Base-by-base conservation (phyloP, 2,113 vertebrate genomes). In the Maccullochella peelii region DNA sequence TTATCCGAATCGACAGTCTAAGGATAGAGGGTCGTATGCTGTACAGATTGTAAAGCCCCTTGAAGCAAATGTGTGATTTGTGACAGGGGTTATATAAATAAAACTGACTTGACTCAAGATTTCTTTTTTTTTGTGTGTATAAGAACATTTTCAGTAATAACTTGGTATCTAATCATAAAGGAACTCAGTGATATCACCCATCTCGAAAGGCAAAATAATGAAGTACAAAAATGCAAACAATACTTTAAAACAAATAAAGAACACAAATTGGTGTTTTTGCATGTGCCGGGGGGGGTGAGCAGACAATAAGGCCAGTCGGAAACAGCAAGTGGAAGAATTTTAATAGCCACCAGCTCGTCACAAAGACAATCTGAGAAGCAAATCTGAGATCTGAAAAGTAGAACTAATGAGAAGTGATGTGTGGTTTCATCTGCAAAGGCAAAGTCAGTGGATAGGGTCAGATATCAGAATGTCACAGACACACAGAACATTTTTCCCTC, bases 341-440 rank as follows among this genome's bases (percentile, higher is more conserved):
- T n/a, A 52, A 67, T 38, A 38, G 62, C 79, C 79, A 79, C 36
- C 54, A 74, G 62, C 69, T 12, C 8, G 55, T 70, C 69, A 79
- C 61, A 59, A 44, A 74, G 65, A 79, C n/a, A 38, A 74, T 74
- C 58, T 38, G 23, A 78, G 38, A 16, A 25, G 62, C 42, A 59
- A 59, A 40, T 63, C 33, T 14, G 63, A 65, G 78, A 80, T 80
- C 59, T 77, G 52, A 77, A 50, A 72, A 44, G 25, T 15, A 44
- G 75, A 74, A 58, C 38, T 59, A 65, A 70, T 25, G n/a, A 82
- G 75, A 79, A 63, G 30, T 70, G 75, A 82, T 49, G 30, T 25
- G 52, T 6, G 36, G 61, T 15, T 76, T 76, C 58, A 42, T 71
- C 27, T n/a, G 65, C 23, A 58, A 58, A 58, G 72, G 38, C 40